Evolutionary conservation across 2,888 invertebrate species (phyloP).

Genomic region (Pristionchus entomophagus): DNA sequence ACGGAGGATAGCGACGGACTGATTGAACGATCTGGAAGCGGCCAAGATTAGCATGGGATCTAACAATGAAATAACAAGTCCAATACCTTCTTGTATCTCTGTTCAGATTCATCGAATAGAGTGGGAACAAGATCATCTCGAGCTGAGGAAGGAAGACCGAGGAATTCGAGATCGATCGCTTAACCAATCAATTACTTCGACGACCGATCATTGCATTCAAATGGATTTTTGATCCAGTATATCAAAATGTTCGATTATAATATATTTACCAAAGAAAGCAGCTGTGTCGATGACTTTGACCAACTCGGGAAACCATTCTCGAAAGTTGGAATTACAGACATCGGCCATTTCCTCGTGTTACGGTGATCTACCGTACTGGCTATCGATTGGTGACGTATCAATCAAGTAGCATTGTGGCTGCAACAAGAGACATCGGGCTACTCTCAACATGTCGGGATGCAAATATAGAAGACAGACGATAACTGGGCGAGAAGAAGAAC

Average conservation of each 20-base stretch:
- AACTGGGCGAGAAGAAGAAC: neutral
- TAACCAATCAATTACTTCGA: neutral
- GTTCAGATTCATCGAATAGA: slow-evolving; percentile 48
- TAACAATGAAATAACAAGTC: too few relatives aligned
- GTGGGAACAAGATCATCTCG: slow-evolving; percentile 45
- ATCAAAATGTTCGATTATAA: neutral
- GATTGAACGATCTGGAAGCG: slow-evolving; percentile 42
- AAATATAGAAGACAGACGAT: slow-evolving; percentile 20
- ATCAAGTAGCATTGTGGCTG: neutral
- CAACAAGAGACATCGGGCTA: neutral
- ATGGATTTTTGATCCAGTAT: too few relatives aligned
- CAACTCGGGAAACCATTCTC: slow-evolving; percentile 44
- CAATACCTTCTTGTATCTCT: slow-evolving; percentile 47
- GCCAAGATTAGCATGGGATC: too few relatives aligned
- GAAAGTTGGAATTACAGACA: slow-evolving; percentile 26
- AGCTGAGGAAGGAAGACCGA: slow-evolving; percentile 48
- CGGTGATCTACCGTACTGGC: slow-evolving; percentile 19
- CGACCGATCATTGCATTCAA: too few relatives aligned
- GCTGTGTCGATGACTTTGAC: slow-evolving; percentile 38
- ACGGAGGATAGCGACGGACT: slow-evolving; percentile 49
- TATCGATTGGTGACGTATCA: slow-evolving; percentile 13
- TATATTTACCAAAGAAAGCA: slow-evolving; percentile 35
- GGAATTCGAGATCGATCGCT: slow-evolving; percentile 50
- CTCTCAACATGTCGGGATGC: neutral
- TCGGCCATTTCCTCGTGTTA: slow-evolving; percentile 45